Base-by-base conservation (phyloP, 2,888 invertebrate genomes). In the Azorinus chamasolen region DNA sequence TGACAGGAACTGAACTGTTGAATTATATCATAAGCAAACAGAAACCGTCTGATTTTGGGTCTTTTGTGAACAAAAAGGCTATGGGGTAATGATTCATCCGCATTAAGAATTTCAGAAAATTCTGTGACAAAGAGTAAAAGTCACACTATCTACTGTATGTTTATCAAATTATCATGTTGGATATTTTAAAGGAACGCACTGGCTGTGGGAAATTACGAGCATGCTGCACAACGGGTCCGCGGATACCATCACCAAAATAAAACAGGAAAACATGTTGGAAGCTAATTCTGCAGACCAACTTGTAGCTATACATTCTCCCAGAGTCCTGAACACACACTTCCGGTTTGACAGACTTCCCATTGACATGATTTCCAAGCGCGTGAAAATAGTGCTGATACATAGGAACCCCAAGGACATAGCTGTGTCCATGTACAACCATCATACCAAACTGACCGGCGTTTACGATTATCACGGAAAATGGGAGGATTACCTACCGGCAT, bases 321-420 rank as follows among this genome's bases (percentile, higher is more conserved):
- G 77, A 46, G 50, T 77, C n/a, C 48, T 77, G 2, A 77, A 72
- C 41, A 58, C 77, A 0, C 77, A 77, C 25, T 46, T 64, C 16
- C 59, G 41, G 41, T 71, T 68, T 39, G 16, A 63, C 14, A 18
- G 63, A 5, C n/a, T 77, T 12, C 66, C 77, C 16, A 22, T 12
- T 16, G 71, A 66, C 24, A 64, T 77, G 71, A 57, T 32, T 5
- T 22, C 45, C 20, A 46, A 37, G 20, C 62, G 54, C 14, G 45
- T 48, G 5, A 76, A 76, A 22, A 62, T 76, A 18, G 71, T 76
- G 2, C 22, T 76, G 24, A 50, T 57, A 12, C 55, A 61, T n/a
- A 53, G 76, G 25, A 76, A 76, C 41, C 76, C 76, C 6, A 76
- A 76, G 37, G 76, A 76, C 43, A 22, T 65, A 2, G 76, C 76